Evolutionary conservation across 2,113 vertebrate genomes (phyloP).

Genomic region (Leptobrachium leishanense): DNA sequence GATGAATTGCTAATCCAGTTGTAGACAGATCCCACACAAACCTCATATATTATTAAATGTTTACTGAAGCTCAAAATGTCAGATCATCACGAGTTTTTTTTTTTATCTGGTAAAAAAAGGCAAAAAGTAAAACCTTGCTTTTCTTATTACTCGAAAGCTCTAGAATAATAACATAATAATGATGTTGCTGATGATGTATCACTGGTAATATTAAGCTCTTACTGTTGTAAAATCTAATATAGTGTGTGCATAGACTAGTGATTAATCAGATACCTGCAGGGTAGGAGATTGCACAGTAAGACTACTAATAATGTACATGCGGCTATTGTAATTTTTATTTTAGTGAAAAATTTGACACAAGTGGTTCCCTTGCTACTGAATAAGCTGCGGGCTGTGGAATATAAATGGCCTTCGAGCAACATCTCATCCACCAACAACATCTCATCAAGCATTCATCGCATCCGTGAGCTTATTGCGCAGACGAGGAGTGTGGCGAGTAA

Average conservation of each 20-base stretch:
- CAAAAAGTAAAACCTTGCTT: too few relatives aligned
- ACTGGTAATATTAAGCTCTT: neutral
- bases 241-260: neutral
- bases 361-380: slow-evolving; percentile 85
- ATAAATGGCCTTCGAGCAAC: slow-evolving; percentile 88
- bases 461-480: slow-evolving; percentile 92
- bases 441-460: slow-evolving; percentile 86
- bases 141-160: too few relatives aligned
- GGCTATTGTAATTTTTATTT: slow-evolving; percentile 28
- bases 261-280: neutral
- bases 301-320: neutral
- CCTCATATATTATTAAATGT: too few relatives aligned
- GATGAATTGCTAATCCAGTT: too few relatives aligned
- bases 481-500: slow-evolving; percentile 94
- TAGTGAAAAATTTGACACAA: slow-evolving; percentile 82
- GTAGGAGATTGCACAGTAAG: neutral
- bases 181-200: neutral
- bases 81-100: too few relatives aligned
- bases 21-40: too few relatives aligned
- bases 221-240: neutral
- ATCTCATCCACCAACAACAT: slow-evolving; percentile 88
- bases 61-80: too few relatives aligned
- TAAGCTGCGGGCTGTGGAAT: slow-evolving; percentile 84
- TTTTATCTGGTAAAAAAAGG: too few relatives aligned
- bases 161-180: neutral